These are phyloP conservation scores for Gymnocephalus cernua DNA, from an alignment of 2,113 vertebrate species.

Conservation along the genomic window DNA sequence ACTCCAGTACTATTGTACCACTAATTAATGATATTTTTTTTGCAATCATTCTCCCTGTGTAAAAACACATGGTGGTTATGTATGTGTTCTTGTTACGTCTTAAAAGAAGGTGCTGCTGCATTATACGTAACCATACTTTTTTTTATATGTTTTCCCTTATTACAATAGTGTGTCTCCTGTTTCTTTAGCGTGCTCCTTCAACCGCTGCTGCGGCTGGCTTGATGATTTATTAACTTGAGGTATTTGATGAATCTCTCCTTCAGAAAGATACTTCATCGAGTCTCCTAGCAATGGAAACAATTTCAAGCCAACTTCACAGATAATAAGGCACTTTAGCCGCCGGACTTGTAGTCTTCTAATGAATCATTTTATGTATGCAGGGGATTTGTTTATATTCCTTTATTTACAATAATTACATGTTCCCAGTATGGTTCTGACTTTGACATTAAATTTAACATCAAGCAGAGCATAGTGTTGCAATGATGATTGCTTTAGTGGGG, in stretches of 20 bases:
- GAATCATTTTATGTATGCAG: not conserved
- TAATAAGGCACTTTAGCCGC: slow-evolving; percentile 82
- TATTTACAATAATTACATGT: not conserved
- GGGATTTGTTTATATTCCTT: not conserved
- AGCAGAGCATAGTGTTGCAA: not conserved
- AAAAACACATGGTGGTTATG: not conserved
- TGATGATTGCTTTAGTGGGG: not conserved
- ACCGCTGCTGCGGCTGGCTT: slow-evolving; percentile 44
- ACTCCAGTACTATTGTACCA: not conserved
- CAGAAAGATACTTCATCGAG: slow-evolving; percentile 75
- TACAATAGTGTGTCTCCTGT: slow-evolving; percentile 22
- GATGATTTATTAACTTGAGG: slow-evolving; percentile 80
- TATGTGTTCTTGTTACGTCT: not conserved
- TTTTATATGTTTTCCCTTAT: slow-evolving; percentile 13
- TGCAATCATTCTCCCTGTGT: not conserved
- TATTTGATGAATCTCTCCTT: slow-evolving; percentile 75
- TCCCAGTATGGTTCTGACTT: slow-evolving; percentile 3
- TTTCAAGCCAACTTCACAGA: slow-evolving; percentile 82
- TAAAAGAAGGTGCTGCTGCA: slow-evolving; percentile 5
- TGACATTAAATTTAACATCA: not conserved
- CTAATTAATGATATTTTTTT: slow-evolving; percentile 19
- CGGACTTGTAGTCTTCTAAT: too few species aligned
- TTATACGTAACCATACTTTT: slow-evolving; percentile 2
- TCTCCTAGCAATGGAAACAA: slow-evolving; percentile 78
- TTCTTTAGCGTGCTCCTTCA: slow-evolving; percentile 20